phyloP scores from a whole-genome alignment of 1,140 invertebrate species.

The Sitophilus oryzae region DNA sequence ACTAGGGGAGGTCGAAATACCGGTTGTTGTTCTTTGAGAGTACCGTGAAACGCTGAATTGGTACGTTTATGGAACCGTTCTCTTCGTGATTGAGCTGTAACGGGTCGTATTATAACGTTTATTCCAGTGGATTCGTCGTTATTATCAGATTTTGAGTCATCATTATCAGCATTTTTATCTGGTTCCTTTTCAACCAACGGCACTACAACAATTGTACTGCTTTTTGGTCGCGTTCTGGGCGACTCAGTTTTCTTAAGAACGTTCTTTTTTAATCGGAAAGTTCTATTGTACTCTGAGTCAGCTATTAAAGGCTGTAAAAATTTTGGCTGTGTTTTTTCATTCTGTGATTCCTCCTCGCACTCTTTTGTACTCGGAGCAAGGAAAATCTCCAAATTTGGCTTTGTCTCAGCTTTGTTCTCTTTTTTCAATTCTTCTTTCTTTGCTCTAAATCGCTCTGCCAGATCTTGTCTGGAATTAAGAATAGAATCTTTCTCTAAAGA shows the following conservation, averaged over 20 bases:
- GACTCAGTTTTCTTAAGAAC: constrained; percentile 10
- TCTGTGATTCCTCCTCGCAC: constrained; percentile 8
- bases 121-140: constrained; percentile 7
- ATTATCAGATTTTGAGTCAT: constrained; percentile 16
- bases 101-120: constrained; percentile 33
- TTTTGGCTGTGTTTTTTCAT: constrained; percentile 24
- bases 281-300: constrained; percentile 19
- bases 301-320: constrained; percentile 29
- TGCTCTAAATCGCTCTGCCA: constrained; percentile 48
- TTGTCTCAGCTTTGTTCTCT: constrained; percentile 46
- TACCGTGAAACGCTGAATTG: constrained; percentile 37
- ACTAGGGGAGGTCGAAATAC: constrained; percentile 33
- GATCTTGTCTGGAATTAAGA: constrained; percentile 49
- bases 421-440: neutral
- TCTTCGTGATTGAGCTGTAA: constrained; percentile 35
- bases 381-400: constrained; percentile 52
- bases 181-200: constrained; percentile 30
- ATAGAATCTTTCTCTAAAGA: constrained; percentile 47
- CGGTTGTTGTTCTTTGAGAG: constrained; percentile 19
- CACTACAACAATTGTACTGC: constrained; percentile 32
- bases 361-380: constrained; percentile 46
- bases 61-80: constrained; percentile 39
- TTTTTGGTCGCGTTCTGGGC: constrained; percentile 21
- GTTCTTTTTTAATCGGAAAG: constrained; percentile 37
- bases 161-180: neutral